phyloP scores from a whole-genome alignment of 1,140 invertebrate genomes.

The Cotesia typhae region DNA sequence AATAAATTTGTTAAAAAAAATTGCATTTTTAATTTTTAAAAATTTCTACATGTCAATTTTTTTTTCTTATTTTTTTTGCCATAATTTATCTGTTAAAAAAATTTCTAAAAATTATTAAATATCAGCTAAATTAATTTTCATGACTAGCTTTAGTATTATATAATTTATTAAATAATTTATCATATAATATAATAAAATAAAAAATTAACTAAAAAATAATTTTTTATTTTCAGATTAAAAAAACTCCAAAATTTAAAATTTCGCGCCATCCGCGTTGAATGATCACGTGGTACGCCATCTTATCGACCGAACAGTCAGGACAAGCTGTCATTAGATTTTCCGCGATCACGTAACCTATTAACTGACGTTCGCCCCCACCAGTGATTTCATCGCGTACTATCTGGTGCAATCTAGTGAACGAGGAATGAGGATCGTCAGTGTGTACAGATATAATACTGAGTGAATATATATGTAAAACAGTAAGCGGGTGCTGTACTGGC shows the following conservation, averaged over 20 bases:
- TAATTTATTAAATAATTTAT: too few relatives aligned
- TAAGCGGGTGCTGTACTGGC: too few relatives aligned
- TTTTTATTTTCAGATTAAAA: not conserved
- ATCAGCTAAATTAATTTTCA: too few relatives aligned
- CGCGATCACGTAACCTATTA: conserved; percentile 38
- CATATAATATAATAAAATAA: too few relatives aligned
- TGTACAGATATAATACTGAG: not conserved
- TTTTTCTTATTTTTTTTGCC: too few relatives aligned
- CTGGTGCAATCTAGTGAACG: not conserved
- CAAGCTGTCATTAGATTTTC: conserved; percentile 6
- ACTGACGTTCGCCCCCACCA: conserved; percentile 11
- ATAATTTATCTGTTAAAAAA: too few relatives aligned
- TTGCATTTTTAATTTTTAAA: too few relatives aligned
- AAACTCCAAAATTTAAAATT: conserved; percentile 16
- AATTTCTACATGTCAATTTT: too few relatives aligned
- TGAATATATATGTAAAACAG: not conserved
- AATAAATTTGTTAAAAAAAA: too few relatives aligned
- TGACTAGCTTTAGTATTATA: too few relatives aligned
- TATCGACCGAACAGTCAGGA: conserved; percentile 44
- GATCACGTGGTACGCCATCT: conserved; percentile 42
- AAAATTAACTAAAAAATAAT: not conserved
- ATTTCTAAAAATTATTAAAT: too few relatives aligned
- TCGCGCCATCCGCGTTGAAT: conserved; percentile 11
- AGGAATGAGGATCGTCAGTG: not conserved
- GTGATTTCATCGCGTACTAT: not conserved